Evolutionary conservation across 2,888 invertebrate species (phyloP).

Genomic region (Pegoplata infirma): DNA sequence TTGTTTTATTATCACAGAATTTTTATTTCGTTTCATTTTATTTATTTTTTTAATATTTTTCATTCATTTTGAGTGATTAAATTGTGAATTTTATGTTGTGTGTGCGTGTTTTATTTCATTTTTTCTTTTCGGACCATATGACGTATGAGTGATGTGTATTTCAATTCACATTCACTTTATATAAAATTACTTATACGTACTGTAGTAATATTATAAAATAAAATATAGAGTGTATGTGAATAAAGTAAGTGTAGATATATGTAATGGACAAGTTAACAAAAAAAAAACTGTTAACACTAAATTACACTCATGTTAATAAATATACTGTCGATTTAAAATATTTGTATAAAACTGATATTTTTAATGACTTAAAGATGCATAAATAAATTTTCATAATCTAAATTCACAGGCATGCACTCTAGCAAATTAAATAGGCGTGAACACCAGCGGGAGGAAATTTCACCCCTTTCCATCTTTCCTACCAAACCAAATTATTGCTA

Average conservation of each 20-base stretch:
- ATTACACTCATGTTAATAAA: too few relatives aligned
- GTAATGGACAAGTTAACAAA: conserved; percentile 40
- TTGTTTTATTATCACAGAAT: too few relatives aligned
- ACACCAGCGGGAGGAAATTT: too few relatives aligned
- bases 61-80: conserved; percentile 63
- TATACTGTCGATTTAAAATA: not conserved
- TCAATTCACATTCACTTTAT: conserved; percentile 44
- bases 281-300: too few relatives aligned
- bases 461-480: too few relatives aligned
- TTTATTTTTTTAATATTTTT: conserved; percentile 64
- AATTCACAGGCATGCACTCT: too few relatives aligned
- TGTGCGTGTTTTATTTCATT: not conserved
- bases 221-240: not conserved
- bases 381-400: too few relatives aligned
- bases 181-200: conserved; percentile 28
- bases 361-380: too few relatives aligned
- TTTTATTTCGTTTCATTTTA: not conserved
- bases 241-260: conserved; percentile 20
- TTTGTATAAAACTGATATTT: too few relatives aligned
- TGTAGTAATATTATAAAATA: not conserved
- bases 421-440: too few relatives aligned
- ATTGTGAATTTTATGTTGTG: conserved; percentile 38
- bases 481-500: too few relatives aligned
- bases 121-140: conserved; percentile 38
- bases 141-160: conserved; percentile 63